phyloP scores from a whole-genome alignment of 2,797 vertebrate species.

The Natrix natrix region DNA sequence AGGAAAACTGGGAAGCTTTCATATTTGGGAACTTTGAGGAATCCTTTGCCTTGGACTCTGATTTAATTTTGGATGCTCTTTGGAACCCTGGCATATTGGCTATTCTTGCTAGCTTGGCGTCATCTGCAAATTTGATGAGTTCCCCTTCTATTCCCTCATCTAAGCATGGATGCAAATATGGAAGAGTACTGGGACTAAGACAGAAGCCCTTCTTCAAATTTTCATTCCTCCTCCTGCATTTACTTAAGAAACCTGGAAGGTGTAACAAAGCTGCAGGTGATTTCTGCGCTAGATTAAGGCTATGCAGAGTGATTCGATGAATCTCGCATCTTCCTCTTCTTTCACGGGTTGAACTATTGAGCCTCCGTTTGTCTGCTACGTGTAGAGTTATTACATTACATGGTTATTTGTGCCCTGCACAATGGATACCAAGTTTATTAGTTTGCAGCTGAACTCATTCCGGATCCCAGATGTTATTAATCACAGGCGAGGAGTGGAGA shows the following conservation, averaged over 20 bases:
- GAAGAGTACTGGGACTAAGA: background rate
- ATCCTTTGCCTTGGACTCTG: no score
- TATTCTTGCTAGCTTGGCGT: background rate
- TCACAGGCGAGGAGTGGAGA: slow-evolving; percentile 49
- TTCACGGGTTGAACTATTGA: slow-evolving; percentile 46
- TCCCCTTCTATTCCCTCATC: background rate
- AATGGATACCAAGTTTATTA: slow-evolving; percentile 70
- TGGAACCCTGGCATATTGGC: no score
- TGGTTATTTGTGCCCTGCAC: slow-evolving; percentile 69
- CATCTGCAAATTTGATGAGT: background rate
- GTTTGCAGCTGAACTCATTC: slow-evolving; percentile 64
- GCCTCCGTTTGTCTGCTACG: slow-evolving; percentile 48
- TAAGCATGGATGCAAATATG: background rate
- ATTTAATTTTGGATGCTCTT: no score
- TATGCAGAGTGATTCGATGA: background rate
- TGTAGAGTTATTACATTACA: slow-evolving; percentile 68
- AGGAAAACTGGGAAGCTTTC: no score
- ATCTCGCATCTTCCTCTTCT: slow-evolving; percentile 2
- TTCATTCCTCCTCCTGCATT: background rate
- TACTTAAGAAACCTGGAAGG: background rate
- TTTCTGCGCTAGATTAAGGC: no score
- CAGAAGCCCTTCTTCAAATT: background rate
- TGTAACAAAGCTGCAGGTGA: background rate
- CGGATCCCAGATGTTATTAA: slow-evolving; percentile 64
- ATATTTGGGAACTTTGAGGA: no score